Evolutionary conservation across 2,888 invertebrate species (phyloP).

Genomic region (Macaria liturata): DNA sequence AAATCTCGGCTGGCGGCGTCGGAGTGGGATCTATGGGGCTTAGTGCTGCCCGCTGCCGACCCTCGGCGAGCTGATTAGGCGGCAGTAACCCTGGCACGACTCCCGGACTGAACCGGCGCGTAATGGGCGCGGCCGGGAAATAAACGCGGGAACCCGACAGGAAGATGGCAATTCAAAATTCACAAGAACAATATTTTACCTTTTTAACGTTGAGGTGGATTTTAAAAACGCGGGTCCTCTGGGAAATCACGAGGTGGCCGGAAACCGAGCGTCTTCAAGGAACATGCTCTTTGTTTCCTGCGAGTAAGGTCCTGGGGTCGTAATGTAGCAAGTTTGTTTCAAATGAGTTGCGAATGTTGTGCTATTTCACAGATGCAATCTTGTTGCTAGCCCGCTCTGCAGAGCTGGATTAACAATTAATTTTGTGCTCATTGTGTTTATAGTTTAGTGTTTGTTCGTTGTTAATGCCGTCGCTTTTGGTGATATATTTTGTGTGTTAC

Average conservation of each 20-base stretch:
- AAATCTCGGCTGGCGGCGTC: conserved; percentile 28
- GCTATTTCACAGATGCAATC: conserved; percentile 53
- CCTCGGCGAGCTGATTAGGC: conserved; percentile 48
- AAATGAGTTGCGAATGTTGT: conserved; percentile 51
- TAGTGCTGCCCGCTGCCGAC: conserved; percentile 41
- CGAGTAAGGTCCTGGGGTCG: conserved; percentile 36
- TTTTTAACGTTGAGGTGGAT: conserved; percentile 65
- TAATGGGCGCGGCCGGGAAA: conserved; percentile 53
- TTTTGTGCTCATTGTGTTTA: conserved; percentile 14
- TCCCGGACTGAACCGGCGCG: conserved; percentile 31
- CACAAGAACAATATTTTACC: conserved; percentile 65
- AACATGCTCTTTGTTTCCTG: conserved; percentile 54
- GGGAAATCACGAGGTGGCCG: conserved; percentile 74
- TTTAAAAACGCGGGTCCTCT: conserved; percentile 72
- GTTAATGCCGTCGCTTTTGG: too few species aligned
- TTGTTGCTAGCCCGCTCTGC: conserved; percentile 50
- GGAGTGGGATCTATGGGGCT: conserved; percentile 27
- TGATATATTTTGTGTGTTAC: too few species aligned
- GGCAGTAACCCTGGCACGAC: conserved; percentile 34
- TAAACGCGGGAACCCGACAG: conserved; percentile 47
- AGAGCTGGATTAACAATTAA: conserved; percentile 49
- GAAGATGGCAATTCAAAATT: conserved; percentile 59
- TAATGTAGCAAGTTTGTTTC: conserved; percentile 44
- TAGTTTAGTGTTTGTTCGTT: too few species aligned
- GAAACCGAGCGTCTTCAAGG: conserved; percentile 43